These are phyloP conservation scores for Paragorgia papillata DNA, from an alignment of 92 coral and sea anemone species.

Conservation along the genomic window DNA sequence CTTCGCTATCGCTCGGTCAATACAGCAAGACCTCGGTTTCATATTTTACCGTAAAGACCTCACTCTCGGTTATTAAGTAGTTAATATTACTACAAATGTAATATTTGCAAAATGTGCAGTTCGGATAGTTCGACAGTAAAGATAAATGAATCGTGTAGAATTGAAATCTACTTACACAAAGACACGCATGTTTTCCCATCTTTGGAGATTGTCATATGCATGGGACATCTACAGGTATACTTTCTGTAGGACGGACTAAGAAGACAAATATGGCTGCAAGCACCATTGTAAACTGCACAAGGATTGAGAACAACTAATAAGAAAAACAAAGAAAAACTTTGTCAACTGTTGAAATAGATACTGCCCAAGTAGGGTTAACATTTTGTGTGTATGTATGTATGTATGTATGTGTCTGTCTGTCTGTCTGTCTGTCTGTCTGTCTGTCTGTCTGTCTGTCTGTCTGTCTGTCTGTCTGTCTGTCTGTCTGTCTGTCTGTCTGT, in stretches of 20 bases:
- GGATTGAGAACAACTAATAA: conserved; percentile 69
- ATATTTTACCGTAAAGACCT: no score
- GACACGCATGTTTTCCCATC: conserved; percentile 60
- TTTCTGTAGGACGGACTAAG: conserved; percentile 58
- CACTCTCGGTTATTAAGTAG: neutral
- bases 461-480: no score
- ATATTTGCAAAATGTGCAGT: neutral
- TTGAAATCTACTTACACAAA: conserved; percentile 25
- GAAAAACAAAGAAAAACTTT: neutral
- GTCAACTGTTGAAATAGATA: neutral
- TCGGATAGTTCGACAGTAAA: neutral
- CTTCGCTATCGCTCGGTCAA: no score
- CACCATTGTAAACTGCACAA: conserved; percentile 79
- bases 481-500: no score
- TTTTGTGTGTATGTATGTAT: no score
- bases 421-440: no score
- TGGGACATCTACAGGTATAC: conserved; percentile 80
- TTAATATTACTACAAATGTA: neutral
- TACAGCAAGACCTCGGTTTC: no score
- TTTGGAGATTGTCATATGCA: conserved; percentile 65
- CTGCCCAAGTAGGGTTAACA: no score
- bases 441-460: no score
- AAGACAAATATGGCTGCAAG: conserved; percentile 92
- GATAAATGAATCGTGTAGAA: neutral
- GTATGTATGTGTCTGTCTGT: no score